phyloP scores from a whole-genome alignment of 92 coral and sea anemone genomes.

The Isaurus tuberculatus region DNA sequence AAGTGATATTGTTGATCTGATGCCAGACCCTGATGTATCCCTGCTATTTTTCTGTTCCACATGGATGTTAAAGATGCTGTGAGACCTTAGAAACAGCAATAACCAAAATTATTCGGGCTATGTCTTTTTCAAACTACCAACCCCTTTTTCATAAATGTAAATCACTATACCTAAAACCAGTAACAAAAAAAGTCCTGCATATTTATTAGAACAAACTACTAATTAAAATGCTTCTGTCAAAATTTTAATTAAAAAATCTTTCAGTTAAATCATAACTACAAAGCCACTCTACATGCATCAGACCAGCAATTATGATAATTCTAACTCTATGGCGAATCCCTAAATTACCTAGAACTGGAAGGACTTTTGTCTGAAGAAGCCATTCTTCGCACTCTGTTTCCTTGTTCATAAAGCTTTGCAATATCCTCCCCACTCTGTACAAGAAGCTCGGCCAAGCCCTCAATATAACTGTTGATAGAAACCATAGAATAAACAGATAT shows the following conservation, averaged over 20 bases:
- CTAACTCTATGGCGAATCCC: too few species aligned
- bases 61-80: slow-evolving; percentile 83
- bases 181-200: background rate
- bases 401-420: slow-evolving; percentile 91
- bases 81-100: slow-evolving; percentile 64
- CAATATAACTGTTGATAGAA: slow-evolving; percentile 76
- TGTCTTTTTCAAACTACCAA: background rate
- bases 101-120: background rate
- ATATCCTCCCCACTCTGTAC: slow-evolving; percentile 91
- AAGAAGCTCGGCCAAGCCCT: slow-evolving; percentile 93
- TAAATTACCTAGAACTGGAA: slow-evolving; percentile 72
- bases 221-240: too few species aligned
- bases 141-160: too few species aligned
- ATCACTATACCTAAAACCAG: too few species aligned
- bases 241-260: too few species aligned
- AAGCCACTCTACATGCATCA: too few species aligned
- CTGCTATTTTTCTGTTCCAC: slow-evolving; percentile 87
- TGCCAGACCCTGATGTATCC: slow-evolving; percentile 70
- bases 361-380: slow-evolving; percentile 90
- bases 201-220: too few species aligned
- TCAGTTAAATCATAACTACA: too few species aligned
- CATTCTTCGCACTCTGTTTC: slow-evolving; percentile 92
- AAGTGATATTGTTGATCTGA: slow-evolving; percentile 79
- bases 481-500: background rate
- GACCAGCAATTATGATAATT: too few species aligned